Evolutionary conservation across 30 jellyfish, hydroid and myxozoan species (phyloP).

Genomic region (Hydractinia echinata): DNA sequence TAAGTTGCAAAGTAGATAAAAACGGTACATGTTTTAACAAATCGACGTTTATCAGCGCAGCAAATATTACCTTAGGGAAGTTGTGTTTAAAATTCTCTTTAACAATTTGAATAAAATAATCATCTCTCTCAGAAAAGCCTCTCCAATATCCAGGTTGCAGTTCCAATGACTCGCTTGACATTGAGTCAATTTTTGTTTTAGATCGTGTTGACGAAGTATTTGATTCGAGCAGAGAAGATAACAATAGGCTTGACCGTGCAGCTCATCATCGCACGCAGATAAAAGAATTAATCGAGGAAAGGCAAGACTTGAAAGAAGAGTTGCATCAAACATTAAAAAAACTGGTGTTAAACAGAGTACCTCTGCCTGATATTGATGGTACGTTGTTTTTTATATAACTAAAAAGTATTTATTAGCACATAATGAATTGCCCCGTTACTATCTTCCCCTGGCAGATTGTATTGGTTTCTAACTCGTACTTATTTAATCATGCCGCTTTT

Average conservation of each 20-base stretch:
- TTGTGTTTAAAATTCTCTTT: too few species aligned
- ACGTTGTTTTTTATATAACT: constrained; percentile 12
- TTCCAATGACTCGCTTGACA: too few species aligned
- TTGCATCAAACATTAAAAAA: constrained; percentile 64
- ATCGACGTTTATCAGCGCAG: background rate
- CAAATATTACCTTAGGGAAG: background rate
- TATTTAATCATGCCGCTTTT: too few species aligned
- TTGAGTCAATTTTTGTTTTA: background rate
- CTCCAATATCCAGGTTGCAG: background rate
- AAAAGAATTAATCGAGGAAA: constrained; percentile 57
- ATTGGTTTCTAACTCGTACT: too few species aligned
- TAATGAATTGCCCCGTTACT: background rate
- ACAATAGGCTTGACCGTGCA: constrained; percentile 50
- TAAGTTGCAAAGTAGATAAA: background rate
- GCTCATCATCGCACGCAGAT: constrained; percentile 49
- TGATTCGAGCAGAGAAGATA: constrained; percentile 24
- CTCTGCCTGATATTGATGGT: constrained; percentile 87
- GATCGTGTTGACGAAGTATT: background rate
- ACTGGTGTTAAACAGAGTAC: constrained; percentile 54
- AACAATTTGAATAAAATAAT: too few species aligned
- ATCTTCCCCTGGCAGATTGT: too few species aligned
- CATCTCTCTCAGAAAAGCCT: background rate
- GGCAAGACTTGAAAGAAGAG: constrained; percentile 62
- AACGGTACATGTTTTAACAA: background rate
- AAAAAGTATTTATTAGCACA: background rate